Evolutionary conservation across 2,888 invertebrate species (phyloP), one percentile per base, ranked within the genome.

Genomic region (Tholera decimalis): DNA sequence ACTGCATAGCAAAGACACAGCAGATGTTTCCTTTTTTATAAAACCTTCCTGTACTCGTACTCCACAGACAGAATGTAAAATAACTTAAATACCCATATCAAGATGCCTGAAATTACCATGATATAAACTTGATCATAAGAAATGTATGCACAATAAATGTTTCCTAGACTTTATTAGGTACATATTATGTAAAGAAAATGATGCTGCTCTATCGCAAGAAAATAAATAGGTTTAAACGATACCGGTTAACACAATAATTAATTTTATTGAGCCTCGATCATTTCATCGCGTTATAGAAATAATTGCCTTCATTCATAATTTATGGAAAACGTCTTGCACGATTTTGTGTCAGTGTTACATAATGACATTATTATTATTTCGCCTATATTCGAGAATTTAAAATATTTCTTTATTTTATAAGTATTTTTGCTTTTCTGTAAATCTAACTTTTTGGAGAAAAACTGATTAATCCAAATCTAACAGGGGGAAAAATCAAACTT

Each of bases 301-400:
- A 43, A 44, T 55, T 43, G n/a, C 11, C 22, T 44, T 22, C 43
- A 22, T 55, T 55, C 22, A n/a, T 55, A 43, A 43, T 11, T 55
- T 22, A 33, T 55, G 44, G n/a, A 30, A 30, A 55, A 30, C 30
- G 28, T 43, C 55, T 28, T 55, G 15, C n/a, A 8, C 22, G 55
- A 30, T 55, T n/a, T 55, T 55, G 15, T 37, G n/a, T 7, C 37
- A 37, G 33, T n/a, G 3, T 35, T n/a, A 35, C 11, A 35, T 35
- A 13, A 35, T 13, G 3, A 35, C 5, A 15, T 35, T 15, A 35
- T 15, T 4, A 35, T 35, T 4, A 35, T n/a, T n/a, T n/a, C n/a
- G n/a, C n/a, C n/a, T n/a, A n/a, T n/a, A n/a, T n/a, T n/a, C n/a
- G n/a, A n/a, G n/a, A n/a, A n/a, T n/a, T n/a, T n/a, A n/a, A n/a